Base-by-base conservation (phyloP, 1,140 invertebrate species). In the Cyclina sinensis region DNA sequence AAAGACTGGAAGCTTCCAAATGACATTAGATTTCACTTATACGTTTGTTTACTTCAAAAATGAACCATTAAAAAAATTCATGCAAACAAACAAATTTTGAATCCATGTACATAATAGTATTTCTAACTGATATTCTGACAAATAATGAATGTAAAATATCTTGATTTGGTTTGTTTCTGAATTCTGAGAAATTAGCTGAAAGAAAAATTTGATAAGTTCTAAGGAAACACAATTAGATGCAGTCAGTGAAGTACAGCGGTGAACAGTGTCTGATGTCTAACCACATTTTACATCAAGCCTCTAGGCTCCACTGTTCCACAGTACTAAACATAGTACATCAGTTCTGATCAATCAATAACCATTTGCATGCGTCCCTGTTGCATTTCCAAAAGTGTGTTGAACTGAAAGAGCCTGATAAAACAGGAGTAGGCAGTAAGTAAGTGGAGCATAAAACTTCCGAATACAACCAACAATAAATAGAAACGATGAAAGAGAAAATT, bases 291-390 rank as follows among this genome's bases (percentile, higher is more conserved):
- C n/a, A 62, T 62, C 9, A 9, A 62, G 24, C 24, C 18, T 27
- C n/a, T n/a, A 7, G 27, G 18, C 21, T 27, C 9, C 57, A n/a
- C 24, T 9, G n/a, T 27, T 11, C 1, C 21, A 27, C 5, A 27
- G n/a, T 27, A 7, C 18, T 62, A 43, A 14, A 4, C 14, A 43
- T 43, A 43, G 43, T 43, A 43, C 43, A 43, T 43, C 43, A 43
- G 4, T 43, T 43, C 14, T 14, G 43, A n/a, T 4, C 18, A 24
- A 62, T 62, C 57, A 62, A 62, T 62, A 62, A 27, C 43, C 7
- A 24, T 62, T 62, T 62, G 57, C 57, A 62, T 62, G n/a, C 14
- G 24, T 62, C 57, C 24, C 57, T 62, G 57, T 62, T 62, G 57
- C 57, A 62, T 62, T 62, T 62, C 57, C 57, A 62, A 27, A 62